A percentile compares a stretch with the other conserved stretches of the same genome.
Conservation (phyloP, 1,140 invertebrate species). For the Lepidurus couesii region DNA sequence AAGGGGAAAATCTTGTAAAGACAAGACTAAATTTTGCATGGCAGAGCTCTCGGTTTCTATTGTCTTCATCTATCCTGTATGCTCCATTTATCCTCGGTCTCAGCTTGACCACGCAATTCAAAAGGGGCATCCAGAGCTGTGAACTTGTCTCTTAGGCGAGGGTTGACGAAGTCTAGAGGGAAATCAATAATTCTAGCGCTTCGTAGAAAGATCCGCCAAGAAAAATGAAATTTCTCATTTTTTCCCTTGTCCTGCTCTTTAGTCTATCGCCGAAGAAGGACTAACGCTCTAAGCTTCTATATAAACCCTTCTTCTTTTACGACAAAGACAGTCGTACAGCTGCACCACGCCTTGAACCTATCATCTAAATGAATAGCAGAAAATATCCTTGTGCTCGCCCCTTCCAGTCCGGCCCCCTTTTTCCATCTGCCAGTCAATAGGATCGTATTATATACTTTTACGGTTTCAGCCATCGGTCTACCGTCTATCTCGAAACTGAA, state of each 20-base stretch:
- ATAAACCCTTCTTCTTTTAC: not conserved
- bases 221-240: not conserved
- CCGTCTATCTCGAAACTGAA: not conserved
- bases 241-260: not conserved
- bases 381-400: not conserved
- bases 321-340: constrained; percentile 8
- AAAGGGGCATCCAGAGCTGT: not conserved
- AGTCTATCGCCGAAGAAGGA: not conserved
- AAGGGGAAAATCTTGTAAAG: not conserved
- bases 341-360: not conserved
- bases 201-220: not conserved
- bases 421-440: not conserved
- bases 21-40: not conserved
- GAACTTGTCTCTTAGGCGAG: not conserved
- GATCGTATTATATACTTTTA: not conserved
- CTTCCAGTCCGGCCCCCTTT: not conserved
- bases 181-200: constrained; percentile 3
- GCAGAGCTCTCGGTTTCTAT: not conserved
- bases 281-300: not conserved
- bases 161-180: not conserved
- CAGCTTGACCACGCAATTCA: constrained; percentile 6
- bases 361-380: constrained; percentile 19
- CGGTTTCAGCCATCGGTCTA: not conserved
- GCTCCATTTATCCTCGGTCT: not conserved
- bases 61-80: not conserved